phyloP scores from a whole-genome alignment of 2,888 invertebrate species.

The Morinoia aosen region DNA sequence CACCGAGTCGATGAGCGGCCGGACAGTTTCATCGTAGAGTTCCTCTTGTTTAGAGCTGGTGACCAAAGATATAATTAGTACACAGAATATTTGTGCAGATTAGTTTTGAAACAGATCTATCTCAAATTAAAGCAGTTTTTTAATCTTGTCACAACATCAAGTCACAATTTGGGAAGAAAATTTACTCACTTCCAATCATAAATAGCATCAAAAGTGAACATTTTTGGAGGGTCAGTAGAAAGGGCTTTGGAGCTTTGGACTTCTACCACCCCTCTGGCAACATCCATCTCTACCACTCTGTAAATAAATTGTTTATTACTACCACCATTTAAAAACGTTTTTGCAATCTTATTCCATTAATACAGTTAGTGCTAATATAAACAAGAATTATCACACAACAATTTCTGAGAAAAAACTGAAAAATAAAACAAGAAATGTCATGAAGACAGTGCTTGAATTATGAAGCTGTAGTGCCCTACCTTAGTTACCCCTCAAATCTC shows the following conservation, averaged over 20 bases:
- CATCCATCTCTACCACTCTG: constrained; percentile 85
- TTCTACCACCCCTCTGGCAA: constrained; percentile 90
- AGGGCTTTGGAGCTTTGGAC: constrained; percentile 85
- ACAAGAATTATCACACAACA: not conserved
- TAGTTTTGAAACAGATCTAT: not conserved
- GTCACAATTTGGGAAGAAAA: not conserved
- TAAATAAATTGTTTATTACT: constrained; percentile 68
- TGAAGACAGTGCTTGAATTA: not conserved
- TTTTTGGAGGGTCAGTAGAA: constrained; percentile 82
- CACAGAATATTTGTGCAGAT: not conserved
- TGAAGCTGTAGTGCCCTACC: too few species aligned
- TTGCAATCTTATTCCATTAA: not conserved
- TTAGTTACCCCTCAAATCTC: too few species aligned
- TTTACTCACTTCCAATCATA: constrained; percentile 84
- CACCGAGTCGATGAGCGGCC: constrained; percentile 94
- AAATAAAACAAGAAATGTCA: not conserved
- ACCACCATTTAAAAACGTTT: not conserved
- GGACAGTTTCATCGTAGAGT: constrained; percentile 95
- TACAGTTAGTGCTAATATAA: not conserved
- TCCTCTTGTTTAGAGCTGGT: constrained; percentile 87
- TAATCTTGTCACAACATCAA: not conserved
- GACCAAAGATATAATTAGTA: constrained; percentile 62
- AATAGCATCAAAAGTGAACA: constrained; percentile 97
- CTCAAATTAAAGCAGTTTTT: not conserved
- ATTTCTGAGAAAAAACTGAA: not conserved